Evolutionary conservation across 2,797 vertebrate species (phyloP).

Genomic region (Potorous gilbertii): DNA sequence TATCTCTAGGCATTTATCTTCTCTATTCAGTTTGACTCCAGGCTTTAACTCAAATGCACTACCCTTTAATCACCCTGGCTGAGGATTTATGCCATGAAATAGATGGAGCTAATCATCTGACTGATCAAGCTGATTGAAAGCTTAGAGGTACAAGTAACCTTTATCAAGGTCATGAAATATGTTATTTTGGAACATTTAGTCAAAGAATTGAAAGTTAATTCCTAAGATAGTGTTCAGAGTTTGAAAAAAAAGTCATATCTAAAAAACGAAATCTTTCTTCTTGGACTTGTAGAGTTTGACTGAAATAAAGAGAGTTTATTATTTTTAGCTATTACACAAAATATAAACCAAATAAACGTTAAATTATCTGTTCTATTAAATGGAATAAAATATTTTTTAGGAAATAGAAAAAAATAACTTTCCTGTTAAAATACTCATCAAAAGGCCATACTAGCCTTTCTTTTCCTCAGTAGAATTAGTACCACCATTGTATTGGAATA

Average conservation of each 20-base stretch:
- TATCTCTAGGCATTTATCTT: background rate
- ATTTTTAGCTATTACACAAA: background rate
- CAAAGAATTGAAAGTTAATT: slow-evolving; percentile 15
- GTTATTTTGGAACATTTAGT: slow-evolving; percentile 47
- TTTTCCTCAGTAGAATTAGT: background rate
- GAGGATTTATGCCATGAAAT: slow-evolving; percentile 22
- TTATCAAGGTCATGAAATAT: slow-evolving; percentile 60
- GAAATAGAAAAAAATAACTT: background rate
- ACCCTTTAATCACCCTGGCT: background rate
- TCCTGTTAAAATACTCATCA: background rate
- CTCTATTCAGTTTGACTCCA: slow-evolving; percentile 19
- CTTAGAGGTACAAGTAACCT: slow-evolving; percentile 30
- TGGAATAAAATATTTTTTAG: background rate
- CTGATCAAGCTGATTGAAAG: slow-evolving; percentile 51
- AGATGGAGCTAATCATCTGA: slow-evolving; percentile 30
- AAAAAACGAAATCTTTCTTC: background rate
- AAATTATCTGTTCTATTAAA: background rate
- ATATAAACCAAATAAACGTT: background rate
- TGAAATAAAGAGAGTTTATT: background rate
- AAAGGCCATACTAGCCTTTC: background rate
- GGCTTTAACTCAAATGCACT: slow-evolving; percentile 39
- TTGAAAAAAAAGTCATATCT: background rate
- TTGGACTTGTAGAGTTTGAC: background rate
- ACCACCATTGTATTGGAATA: background rate
- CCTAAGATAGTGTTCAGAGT: slow-evolving; percentile 32